Evolutionary conservation across 2,113 vertebrate species (phyloP).

Genomic region (Pseudopodoces humilis): DNA sequence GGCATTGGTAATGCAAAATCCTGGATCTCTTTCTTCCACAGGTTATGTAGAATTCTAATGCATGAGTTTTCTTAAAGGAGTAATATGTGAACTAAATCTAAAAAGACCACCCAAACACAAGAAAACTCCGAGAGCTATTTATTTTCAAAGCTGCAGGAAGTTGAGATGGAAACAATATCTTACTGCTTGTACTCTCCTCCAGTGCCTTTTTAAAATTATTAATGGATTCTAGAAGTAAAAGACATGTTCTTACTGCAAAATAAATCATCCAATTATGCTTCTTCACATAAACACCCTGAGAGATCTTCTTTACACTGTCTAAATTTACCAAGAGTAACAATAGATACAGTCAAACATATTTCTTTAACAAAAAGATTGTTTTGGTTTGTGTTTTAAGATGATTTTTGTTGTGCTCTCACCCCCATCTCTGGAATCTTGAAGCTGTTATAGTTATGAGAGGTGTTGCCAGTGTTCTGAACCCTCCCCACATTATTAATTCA

Average conservation of each 20-base stretch:
- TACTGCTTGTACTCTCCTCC: not conserved
- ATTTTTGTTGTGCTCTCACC: not conserved
- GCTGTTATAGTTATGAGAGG: not conserved
- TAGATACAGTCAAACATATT: not conserved
- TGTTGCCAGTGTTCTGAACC: not conserved
- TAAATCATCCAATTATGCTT: not conserved
- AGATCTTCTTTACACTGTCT: not conserved
- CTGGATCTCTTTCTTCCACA: not conserved
- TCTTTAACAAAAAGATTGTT: not conserved
- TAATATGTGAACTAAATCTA: not conserved
- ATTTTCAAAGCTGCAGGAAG: not conserved
- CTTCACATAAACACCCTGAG: not conserved
- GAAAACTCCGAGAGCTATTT: not conserved
- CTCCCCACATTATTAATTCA: not conserved
- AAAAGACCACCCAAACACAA: not conserved
- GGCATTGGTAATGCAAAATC: not conserved
- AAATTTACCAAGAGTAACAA: not conserved
- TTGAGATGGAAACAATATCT: not conserved
- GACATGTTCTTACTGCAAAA: not conserved
- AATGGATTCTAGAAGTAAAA: not conserved
- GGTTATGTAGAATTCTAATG: not conserved
- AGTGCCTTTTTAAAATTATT: not conserved
- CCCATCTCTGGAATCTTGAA: not conserved
- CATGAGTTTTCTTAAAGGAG: not conserved
- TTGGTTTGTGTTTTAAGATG: not conserved